Conservation (phyloP, 2,888 invertebrate species). For the Acrocyrtus sp. region DNA sequence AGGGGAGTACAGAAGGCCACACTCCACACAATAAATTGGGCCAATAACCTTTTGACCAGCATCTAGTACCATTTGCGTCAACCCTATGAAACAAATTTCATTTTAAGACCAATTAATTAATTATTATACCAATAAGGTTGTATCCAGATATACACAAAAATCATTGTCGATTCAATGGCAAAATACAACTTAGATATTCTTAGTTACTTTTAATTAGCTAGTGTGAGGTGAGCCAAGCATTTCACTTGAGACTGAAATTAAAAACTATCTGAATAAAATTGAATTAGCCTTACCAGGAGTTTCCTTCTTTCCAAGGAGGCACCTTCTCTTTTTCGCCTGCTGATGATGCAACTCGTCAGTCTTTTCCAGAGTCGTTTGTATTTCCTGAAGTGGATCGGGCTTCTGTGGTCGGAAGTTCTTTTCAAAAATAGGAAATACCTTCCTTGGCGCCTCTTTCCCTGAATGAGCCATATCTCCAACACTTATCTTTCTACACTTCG, state of each 20-base stretch:
- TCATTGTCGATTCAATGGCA: too few species aligned
- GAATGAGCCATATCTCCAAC: too few species aligned
- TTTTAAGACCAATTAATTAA: too few species aligned
- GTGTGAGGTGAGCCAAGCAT: too few species aligned
- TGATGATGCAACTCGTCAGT: constrained; percentile 39
- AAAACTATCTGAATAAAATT: too few species aligned
- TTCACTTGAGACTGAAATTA: too few species aligned
- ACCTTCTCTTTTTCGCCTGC: constrained; percentile 31
- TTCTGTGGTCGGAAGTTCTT: constrained; percentile 53
- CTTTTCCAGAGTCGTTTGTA: constrained; percentile 41
- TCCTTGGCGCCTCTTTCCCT: too few species aligned
- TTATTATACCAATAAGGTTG: too few species aligned
- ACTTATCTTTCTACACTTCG: too few species aligned
- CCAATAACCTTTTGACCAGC: constrained; percentile 61
- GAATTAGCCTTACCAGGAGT: constrained; percentile 52
- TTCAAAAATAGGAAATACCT: constrained; percentile 59
- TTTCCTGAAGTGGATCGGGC: constrained; percentile 45
- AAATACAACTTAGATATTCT: too few species aligned
- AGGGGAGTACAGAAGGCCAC: constrained; percentile 60
- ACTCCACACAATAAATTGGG: constrained; percentile 55
- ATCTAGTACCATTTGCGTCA: constrained; percentile 58
- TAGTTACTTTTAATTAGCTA: too few species aligned
- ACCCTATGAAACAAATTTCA: constrained; percentile 51
- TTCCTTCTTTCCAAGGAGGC: constrained; percentile 54
- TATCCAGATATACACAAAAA: too few species aligned